Conservation (phyloP, 2,888 invertebrate genomes). For the Graphium colonna region DNA sequence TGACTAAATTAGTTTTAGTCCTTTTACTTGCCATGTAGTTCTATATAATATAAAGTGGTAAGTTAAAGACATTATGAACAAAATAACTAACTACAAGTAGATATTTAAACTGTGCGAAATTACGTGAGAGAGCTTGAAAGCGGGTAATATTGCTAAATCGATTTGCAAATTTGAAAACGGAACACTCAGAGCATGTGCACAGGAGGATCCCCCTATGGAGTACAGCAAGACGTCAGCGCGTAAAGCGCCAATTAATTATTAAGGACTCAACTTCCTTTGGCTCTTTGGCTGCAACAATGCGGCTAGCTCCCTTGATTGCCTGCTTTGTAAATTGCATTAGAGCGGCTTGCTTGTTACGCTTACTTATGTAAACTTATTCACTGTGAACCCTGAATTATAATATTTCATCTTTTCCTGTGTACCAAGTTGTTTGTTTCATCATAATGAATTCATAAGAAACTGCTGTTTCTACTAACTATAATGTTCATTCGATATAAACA, state of each 20-base stretch:
- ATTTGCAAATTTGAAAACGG: conserved; percentile 31
- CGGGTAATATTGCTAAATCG: conserved; percentile 16
- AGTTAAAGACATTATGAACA: too few species aligned
- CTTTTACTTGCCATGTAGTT: too few species aligned
- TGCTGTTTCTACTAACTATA: background rate
- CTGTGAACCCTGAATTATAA: conserved; percentile 18
- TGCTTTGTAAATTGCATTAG: conserved; percentile 72
- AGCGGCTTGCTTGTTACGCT: conserved; percentile 45
- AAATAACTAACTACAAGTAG: too few species aligned
- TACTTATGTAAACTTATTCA: conserved; percentile 24
- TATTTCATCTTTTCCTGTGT: background rate
- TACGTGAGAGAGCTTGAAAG: too few species aligned
- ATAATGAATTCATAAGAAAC: background rate
- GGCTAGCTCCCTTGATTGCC: conserved; percentile 70
- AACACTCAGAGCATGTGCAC: conserved; percentile 57
- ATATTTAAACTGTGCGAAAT: too few species aligned
- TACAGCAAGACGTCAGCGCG: conserved; percentile 70
- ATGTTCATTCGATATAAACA: too few species aligned
- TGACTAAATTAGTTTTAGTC: too few species aligned
- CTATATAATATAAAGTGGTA: too few species aligned
- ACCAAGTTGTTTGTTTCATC: background rate
- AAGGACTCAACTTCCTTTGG: conserved; percentile 72
- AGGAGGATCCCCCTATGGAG: conserved; percentile 57
- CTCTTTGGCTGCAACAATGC: conserved; percentile 78
- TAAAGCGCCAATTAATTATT: conserved; percentile 78